Base-by-base conservation (phyloP, 2,113 vertebrate genomes). In the Lota lota region DNA sequence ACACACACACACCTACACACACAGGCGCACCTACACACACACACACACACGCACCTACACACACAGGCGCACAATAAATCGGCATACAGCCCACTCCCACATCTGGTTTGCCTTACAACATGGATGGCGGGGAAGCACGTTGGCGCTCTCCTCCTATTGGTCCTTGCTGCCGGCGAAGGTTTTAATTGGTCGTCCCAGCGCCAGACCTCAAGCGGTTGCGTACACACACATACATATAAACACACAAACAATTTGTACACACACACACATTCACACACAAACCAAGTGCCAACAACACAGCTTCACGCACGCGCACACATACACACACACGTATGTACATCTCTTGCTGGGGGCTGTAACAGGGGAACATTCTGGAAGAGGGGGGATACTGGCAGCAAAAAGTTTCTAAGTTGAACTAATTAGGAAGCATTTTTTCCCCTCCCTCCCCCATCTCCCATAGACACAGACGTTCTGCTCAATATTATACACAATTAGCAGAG, bases 31-130 rank as follows among this genome's bases (percentile, higher is more conserved):
- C 8, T 18, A 12, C 17, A 20, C 10, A 64, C 63, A 50, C 63
- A 64, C 58, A 74, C n/a, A 17, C 28, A 68, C 59, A 57, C 50
- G 16, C 67, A 70, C 50, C 72, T 2, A 69, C 3, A 70, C 15
- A 79, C n/a, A 76, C 24, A 83, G 18, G 66, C 53, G 75, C 61
- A 76, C 56, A 77, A 40, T 24, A 47, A 10, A 12, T 47, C 53
- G 15, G 57, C 77, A 47, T 65, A 63, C 74, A 69, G 61, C 67
- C 73, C 71, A 47, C 63, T 24, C 53, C 56, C 3, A 77, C 88
- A 89, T 89, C 86, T 90, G 89, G 81, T 88, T 89, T 86, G 81
- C 22, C 81, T 90, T 90, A 90, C 78, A 76, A 69, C 74, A 67
- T 80, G 54, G 64, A 84, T 57, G 82, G 79, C 73, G 79, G 87